Base-by-base conservation (phyloP, 2,888 invertebrate species). In the Neuroscelio doddi region DNA sequence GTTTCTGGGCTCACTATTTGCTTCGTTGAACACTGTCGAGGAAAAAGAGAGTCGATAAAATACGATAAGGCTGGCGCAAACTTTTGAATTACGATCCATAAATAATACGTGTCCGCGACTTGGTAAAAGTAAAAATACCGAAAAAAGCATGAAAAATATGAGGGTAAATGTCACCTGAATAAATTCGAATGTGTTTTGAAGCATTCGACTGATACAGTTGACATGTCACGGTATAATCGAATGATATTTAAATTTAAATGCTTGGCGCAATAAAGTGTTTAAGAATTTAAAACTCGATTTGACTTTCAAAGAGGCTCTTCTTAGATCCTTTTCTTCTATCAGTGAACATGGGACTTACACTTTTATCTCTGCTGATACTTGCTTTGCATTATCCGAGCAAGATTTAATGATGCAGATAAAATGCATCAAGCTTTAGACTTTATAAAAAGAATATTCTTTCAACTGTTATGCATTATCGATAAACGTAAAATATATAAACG, bases 181-280 rank as follows among this genome's bases (percentile, higher is more conserved):
- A 52, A 38, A 53, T 61, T 21, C 50, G 52, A 61, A 39, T 24
- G 52, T 50, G 47, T 50, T 61, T 47, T 14, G 47, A 34, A 34
- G 30, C 53, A 27, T 52, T 10, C 42, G 39, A 12, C 15, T 26
- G 29, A 10, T 38, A 38, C 49, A 61, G 47, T 65, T 49, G 61
- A 61, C 47, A 47, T 65, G 16, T 39, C 56, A 45, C 51, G 12
- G 42, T n/a, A n/a, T n/a, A n/a, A 81, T 81, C 80, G 80, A 80
- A 78, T 80, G 77, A 80, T 80, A 80, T 78, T 80, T 76, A 79
- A 82, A 82, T 79, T n/a, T n/a, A n/a, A n/a, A n/a, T n/a, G 78
- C 72, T 70, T 64, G 62, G 66, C 68, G 77, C 78, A 78, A 80
- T 80, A 80, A 80, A 82, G 74, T 77, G 76, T 77, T 80, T 77